phyloP scores from a whole-genome alignment of 2,113 vertebrate genomes.

The Spizaetus ornatus region DNA sequence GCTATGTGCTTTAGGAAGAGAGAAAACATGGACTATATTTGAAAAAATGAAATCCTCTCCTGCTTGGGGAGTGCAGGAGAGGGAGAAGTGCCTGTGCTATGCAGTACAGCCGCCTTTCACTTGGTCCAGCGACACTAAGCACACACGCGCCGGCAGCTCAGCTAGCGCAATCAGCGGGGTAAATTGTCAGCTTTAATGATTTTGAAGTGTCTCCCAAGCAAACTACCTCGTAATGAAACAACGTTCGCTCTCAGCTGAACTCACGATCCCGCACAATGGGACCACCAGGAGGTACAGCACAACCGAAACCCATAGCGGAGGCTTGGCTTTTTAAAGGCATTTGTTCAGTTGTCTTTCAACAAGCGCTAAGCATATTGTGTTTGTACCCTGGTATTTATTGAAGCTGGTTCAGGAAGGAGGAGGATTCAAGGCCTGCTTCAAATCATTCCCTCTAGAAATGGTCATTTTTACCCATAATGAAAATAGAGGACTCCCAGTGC shows the following conservation, averaged over 20 bases:
- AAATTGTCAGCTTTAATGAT: neutral
- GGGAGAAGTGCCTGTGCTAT: neutral
- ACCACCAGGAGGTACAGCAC: neutral
- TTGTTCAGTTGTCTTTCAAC: constrained; percentile 36
- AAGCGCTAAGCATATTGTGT: constrained; percentile 26
- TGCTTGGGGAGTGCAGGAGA: neutral
- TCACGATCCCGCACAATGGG: neutral
- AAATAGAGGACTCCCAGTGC: neutral
- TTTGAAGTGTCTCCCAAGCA: constrained; percentile 26
- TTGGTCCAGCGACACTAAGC: neutral
- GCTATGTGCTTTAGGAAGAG: neutral
- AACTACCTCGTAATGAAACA: neutral
- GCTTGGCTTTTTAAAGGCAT: neutral
- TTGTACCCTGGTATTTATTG: constrained; percentile 30
- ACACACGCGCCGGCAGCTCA: neutral
- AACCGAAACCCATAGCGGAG: neutral
- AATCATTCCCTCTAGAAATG: constrained; percentile 37
- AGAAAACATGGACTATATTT: neutral
- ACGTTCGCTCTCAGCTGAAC: neutral
- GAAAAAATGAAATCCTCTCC: neutral
- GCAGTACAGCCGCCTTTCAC: rapidly evolving
- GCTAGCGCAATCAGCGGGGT: neutral
- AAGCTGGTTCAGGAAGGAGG: constrained; percentile 3
- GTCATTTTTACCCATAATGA: neutral
- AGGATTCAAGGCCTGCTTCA: neutral